Evolutionary conservation across 2,888 invertebrate species (phyloP).

Genomic region (Lithophane semibrunnea): DNA sequence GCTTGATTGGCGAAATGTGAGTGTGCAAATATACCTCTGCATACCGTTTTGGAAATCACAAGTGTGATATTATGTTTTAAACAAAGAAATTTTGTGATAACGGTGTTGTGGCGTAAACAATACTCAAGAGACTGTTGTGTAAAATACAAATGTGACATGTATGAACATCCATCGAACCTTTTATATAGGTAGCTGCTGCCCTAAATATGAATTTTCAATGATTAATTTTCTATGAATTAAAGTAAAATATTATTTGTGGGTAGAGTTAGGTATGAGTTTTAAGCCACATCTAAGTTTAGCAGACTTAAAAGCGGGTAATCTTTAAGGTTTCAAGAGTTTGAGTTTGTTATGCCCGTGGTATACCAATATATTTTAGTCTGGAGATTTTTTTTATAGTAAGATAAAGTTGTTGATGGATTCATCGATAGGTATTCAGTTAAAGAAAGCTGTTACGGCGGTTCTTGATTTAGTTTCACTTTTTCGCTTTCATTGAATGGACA

Average conservation of each 20-base stretch:
- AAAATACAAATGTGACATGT: background rate
- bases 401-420: background rate
- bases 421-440: background rate
- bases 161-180: background rate
- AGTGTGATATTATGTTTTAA: background rate
- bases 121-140: conserved; percentile 1
- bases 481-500: no score
- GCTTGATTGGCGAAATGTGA: background rate
- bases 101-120: background rate
- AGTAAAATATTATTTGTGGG: background rate
- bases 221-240: background rate
- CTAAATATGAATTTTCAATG: background rate
- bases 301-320: background rate
- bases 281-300: background rate
- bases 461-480: background rate
- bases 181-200: background rate
- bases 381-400: background rate
- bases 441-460: background rate
- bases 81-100: conserved; percentile 11
- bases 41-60: background rate
- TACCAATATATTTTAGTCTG: background rate
- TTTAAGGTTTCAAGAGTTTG: background rate
- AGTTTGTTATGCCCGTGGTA: no score
- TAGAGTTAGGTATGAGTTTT: background rate
- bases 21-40: background rate